Evolutionary conservation across 2,888 invertebrate genomes (phyloP).

Genomic region (Kuschelorhynchus macadamiae): DNA sequence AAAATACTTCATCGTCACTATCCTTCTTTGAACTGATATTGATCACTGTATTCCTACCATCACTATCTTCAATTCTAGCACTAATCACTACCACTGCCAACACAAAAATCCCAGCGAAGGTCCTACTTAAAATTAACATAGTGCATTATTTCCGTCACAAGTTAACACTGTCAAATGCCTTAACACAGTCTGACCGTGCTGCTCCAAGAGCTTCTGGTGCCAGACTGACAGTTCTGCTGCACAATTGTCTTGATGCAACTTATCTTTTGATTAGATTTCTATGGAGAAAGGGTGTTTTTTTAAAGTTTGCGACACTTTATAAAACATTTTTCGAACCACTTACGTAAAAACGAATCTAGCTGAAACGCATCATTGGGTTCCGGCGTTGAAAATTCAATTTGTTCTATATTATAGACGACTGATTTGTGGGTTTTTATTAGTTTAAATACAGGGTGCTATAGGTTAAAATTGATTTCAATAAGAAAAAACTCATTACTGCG

Average conservation of each 20-base stretch:
- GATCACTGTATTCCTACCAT: slow-evolving; percentile 17
- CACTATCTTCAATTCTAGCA: slow-evolving; percentile 23
- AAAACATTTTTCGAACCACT: slow-evolving; percentile 39
- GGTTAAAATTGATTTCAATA: neutral
- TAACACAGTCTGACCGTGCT: slow-evolving; percentile 13
- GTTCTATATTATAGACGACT: slow-evolving; percentile 39
- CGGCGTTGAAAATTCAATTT: slow-evolving; percentile 39
- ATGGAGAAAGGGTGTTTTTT: slow-evolving; percentile 41
- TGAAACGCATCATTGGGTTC: slow-evolving; percentile 45
- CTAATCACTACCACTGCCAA: slow-evolving; percentile 44
- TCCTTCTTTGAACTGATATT: neutral
- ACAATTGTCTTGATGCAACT: slow-evolving; percentile 13
- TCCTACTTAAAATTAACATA: slow-evolving; percentile 53
- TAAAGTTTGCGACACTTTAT: slow-evolving; percentile 41
- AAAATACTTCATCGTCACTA: slow-evolving; percentile 26
- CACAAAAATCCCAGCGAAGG: slow-evolving; percentile 47
- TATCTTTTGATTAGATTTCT: slow-evolving; percentile 21
- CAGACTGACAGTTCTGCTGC: slow-evolving; percentile 26
- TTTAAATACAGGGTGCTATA: slow-evolving; percentile 25
- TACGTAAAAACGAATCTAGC: slow-evolving; percentile 47
- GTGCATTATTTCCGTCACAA: slow-evolving; percentile 52
- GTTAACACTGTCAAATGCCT: slow-evolving; percentile 14
- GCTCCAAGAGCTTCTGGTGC: slow-evolving; percentile 24
- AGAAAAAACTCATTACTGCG: neutral
- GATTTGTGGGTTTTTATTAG: slow-evolving; percentile 19